Evolutionary conservation across 2,888 invertebrate species (phyloP).

Genomic region (Pseudococcus jackbeardsleyi): DNA sequence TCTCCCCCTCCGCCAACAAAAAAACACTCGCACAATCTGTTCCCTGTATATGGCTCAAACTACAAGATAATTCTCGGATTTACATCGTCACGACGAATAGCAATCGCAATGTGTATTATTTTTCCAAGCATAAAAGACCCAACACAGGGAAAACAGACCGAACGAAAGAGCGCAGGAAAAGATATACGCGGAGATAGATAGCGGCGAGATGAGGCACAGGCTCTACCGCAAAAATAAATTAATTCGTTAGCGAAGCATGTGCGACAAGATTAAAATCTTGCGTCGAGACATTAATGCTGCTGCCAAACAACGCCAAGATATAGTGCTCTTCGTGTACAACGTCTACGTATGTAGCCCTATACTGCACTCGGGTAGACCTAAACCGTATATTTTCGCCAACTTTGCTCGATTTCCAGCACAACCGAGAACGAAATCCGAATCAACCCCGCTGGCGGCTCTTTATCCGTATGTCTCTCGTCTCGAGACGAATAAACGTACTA

Average conservation of each 20-base stretch:
- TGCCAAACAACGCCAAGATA: constrained; percentile 21
- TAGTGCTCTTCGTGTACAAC: not conserved
- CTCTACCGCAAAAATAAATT: constrained; percentile 15
- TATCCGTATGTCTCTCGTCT: not conserved
- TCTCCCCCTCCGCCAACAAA: not conserved
- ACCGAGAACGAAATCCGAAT: not conserved
- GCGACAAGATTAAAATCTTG: constrained; percentile 18
- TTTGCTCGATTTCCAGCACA: not conserved
- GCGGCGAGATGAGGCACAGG: not conserved
- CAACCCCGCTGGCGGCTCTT: not conserved
- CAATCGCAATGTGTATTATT: not conserved
- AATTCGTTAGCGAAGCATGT: constrained; percentile 24
- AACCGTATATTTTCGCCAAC: not conserved
- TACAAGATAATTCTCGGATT: not conserved
- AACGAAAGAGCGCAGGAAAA: not conserved
- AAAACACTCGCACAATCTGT: not conserved
- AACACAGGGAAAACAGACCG: not conserved
- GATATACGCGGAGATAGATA: not conserved
- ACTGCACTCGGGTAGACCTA: not conserved
- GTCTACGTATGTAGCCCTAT: not conserved
- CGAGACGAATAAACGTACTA: not conserved
- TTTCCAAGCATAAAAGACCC: not conserved
- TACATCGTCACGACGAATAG: not conserved
- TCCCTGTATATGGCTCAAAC: not conserved
- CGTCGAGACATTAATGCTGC: constrained; percentile 23